A percentile compares a stretch with the other conserved stretches of the same genome.
Conservation (phyloP, 1,140 invertebrate genomes). For the Lycorma delicatula region DNA sequence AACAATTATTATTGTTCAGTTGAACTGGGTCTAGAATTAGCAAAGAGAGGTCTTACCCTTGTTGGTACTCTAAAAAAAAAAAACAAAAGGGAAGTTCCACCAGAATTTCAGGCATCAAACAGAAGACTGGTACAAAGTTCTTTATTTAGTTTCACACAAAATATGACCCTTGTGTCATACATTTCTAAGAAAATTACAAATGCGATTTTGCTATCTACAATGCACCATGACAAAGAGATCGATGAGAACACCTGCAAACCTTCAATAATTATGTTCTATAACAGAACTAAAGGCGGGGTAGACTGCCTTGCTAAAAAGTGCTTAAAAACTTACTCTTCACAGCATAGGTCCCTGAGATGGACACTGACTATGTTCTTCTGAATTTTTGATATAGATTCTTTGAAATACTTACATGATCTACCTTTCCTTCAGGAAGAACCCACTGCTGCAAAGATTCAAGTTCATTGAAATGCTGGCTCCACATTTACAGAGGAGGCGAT, state of each 20-base stretch:
- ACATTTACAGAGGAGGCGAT: too few species aligned
- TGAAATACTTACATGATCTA: too few species aligned
- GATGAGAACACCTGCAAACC: slow-evolving; percentile 31
- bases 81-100: too few species aligned
- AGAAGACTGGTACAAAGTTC: not conserved
- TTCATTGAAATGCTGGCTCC: too few species aligned
- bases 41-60: slow-evolving; percentile 32
- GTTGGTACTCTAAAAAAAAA: slow-evolving; percentile 40
- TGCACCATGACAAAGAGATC: slow-evolving; percentile 24
- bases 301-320: slow-evolving; percentile 38
- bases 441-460: too few species aligned
- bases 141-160: slow-evolving; percentile 16
- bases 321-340: slow-evolving; percentile 24
- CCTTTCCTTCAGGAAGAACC: too few species aligned
- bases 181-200: slow-evolving; percentile 27
- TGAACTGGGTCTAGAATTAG: slow-evolving; percentile 31
- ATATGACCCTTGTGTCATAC: slow-evolving; percentile 17
- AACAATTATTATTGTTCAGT: slow-evolving; percentile 38
- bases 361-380: too few species aligned
- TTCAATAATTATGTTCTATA: slow-evolving; percentile 35
- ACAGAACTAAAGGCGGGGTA: slow-evolving; percentile 40
- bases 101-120: slow-evolving; percentile 19
- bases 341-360: slow-evolving; percentile 29
- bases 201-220: slow-evolving; percentile 31
- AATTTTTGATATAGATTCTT: too few species aligned